Evolutionary conservation across 1,140 invertebrate species (phyloP).

Genomic region (Bombyx mandarina): DNA sequence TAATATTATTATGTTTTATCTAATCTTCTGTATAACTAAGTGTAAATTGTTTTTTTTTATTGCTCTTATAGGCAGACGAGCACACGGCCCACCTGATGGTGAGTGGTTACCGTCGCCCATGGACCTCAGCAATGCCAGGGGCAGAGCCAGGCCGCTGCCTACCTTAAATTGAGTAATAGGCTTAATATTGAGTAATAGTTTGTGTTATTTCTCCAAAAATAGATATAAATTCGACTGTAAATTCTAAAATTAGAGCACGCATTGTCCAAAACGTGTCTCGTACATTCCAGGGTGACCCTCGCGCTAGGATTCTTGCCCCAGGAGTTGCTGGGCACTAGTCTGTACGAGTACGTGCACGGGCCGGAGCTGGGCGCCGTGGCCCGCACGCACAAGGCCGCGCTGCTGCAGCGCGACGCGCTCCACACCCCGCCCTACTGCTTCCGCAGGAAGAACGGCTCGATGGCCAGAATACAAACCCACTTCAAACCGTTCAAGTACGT

Average conservation of each 20-base stretch:
- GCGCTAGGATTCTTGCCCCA: conserved; percentile 93
- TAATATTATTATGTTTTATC: background rate
- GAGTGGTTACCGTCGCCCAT: no score
- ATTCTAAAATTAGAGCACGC: no score
- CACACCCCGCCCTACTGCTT: conserved; percentile 84
- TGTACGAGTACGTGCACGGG: conserved; percentile 93
- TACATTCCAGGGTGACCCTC: conserved; percentile 80
- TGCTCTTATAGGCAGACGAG: no score
- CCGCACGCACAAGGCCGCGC: conserved; percentile 86
- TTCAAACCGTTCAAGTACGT: conserved; percentile 84
- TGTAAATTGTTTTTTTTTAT: background rate
- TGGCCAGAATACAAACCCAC: conserved; percentile 82
- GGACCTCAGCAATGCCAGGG: no score
- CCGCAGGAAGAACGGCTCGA: conserved; percentile 82
- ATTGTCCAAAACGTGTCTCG: no score
- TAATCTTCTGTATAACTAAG: background rate
- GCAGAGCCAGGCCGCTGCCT: no score
- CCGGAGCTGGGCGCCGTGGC: conserved; percentile 87
- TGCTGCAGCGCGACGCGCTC: conserved; percentile 76
- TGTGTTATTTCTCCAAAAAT: no score
- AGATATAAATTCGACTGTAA: no score
- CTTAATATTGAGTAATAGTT: background rate
- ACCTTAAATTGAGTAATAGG: background rate
- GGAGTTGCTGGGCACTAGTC: conserved; percentile 91
- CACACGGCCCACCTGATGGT: no score